Percentiles rank a stretch among this genome's conserved stretches.
phyloP scores from a whole-genome alignment of 2,888 invertebrate species.

The Rugalucina vietnamica region DNA sequence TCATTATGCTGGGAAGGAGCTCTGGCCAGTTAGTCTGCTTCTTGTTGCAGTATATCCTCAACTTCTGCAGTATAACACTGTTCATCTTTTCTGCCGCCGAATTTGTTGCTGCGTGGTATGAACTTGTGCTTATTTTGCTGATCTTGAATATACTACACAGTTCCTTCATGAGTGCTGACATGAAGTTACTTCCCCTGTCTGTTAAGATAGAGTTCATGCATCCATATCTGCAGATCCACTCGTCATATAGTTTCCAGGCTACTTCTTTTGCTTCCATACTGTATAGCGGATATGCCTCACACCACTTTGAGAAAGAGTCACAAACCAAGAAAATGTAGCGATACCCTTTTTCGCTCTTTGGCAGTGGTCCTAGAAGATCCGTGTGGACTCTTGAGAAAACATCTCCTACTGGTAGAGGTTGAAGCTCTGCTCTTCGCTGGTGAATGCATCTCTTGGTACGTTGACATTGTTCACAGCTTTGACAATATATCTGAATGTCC shows the following conservation, averaged over 20 bases:
- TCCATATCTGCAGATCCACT: constrained; percentile 44
- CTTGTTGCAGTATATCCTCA: constrained; percentile 24
- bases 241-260: constrained; percentile 43
- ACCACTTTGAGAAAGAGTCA: constrained; percentile 50
- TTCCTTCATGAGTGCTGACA: constrained; percentile 41
- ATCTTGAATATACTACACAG: constrained; percentile 44
- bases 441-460: constrained; percentile 8
- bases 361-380: constrained; percentile 48
- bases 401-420: constrained; percentile 42
- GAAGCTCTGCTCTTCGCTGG: constrained; percentile 16
- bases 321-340: constrained; percentile 55
- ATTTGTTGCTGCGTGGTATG: constrained; percentile 41
- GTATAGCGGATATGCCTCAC: constrained; percentile 56
- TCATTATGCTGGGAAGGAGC: constrained; percentile 38
- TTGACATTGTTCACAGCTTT: constrained; percentile 29
- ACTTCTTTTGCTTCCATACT: constrained; percentile 40
- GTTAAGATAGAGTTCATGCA: constrained; percentile 35
- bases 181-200: constrained; percentile 54
- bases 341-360: constrained; percentile 25
- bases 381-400: constrained; percentile 36
- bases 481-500: constrained; percentile 15
- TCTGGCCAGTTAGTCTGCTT: constrained; percentile 40
- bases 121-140: constrained; percentile 13
- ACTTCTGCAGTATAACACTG: constrained; percentile 19
- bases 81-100: constrained; percentile 31